phyloP scores from a whole-genome alignment of 2,888 invertebrate species.

The Apoderus coryli region DNA sequence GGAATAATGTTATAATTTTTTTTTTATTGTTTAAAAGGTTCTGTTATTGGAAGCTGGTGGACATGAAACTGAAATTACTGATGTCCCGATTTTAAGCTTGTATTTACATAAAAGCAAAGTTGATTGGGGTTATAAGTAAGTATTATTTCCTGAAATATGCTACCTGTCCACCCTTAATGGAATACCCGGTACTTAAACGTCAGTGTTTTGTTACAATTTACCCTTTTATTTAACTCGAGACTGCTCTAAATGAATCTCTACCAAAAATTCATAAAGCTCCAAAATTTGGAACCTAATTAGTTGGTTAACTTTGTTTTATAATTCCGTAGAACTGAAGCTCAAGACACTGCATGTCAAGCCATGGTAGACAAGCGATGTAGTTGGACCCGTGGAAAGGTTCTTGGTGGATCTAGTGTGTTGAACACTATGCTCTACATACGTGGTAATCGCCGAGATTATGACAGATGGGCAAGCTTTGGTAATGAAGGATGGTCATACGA shows the following conservation, averaged over 20 bases:
- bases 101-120: constrained; percentile 80
- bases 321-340: constrained; percentile 63
- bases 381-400: constrained; percentile 81
- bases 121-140: constrained; percentile 80
- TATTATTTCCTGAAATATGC: constrained; percentile 11
- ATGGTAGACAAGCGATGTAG: constrained; percentile 73
- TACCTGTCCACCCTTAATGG: neutral
- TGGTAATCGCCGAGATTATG: constrained; percentile 74
- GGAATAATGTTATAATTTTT: no score
- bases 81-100: constrained; percentile 72
- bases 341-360: constrained; percentile 70
- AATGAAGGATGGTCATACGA: constrained; percentile 82
- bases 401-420: constrained; percentile 76
- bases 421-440: constrained; percentile 87
- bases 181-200: no score
- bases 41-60: constrained; percentile 74
- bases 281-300: no score
- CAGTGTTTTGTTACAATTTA: no score
- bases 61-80: constrained; percentile 74
- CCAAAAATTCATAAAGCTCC: no score
- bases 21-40: no score
- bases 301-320: no score
- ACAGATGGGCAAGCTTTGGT: constrained; percentile 70
- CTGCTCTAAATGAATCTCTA: no score
- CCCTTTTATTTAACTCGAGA: no score